These are phyloP conservation scores for Polyergus mexicanus DNA, from an alignment of 1,140 invertebrate genomes.

Conservation along the genomic window DNA sequence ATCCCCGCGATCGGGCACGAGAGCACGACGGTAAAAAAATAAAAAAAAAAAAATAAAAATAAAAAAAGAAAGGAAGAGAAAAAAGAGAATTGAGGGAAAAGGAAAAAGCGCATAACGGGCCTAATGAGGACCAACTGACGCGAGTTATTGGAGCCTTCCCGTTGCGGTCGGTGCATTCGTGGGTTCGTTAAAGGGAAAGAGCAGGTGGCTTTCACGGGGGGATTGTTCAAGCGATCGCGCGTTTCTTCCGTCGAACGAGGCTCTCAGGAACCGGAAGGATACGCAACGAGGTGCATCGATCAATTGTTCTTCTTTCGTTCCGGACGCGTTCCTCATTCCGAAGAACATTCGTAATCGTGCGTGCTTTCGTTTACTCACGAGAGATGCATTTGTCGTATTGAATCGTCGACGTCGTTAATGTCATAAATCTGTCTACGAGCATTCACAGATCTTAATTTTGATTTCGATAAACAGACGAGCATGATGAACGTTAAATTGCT, in stretches of 20 bases:
- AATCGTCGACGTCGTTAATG: background rate
- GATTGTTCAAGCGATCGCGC: conserved; percentile 19
- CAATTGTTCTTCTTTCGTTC: conserved; percentile 31
- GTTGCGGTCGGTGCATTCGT: conserved; percentile 39
- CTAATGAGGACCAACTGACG: conserved; percentile 68
- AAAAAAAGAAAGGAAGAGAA: background rate
- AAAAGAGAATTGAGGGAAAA: background rate
- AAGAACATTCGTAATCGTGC: conserved; percentile 4
- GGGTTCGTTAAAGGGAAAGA: conserved; percentile 18
- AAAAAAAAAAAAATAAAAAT: background rate
- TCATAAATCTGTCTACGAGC: background rate
- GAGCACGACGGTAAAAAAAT: conserved; percentile 38
- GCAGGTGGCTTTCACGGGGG: conserved; percentile 22
- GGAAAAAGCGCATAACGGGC: conserved; percentile 15
- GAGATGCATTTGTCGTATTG: background rate
- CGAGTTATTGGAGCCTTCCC: conserved; percentile 42
- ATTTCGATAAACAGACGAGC: conserved; percentile 4
- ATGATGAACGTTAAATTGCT: background rate
- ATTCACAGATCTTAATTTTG: background rate
- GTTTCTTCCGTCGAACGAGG: conserved; percentile 47
- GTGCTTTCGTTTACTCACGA: background rate
- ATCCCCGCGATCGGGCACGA: conserved; percentile 61
- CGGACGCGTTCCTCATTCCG: background rate
- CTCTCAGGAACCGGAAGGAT: conserved; percentile 29
- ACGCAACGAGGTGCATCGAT: conserved; percentile 67